Base-by-base conservation (phyloP, 1,140 invertebrate species). In the Neuroterus valhalla region DNA sequence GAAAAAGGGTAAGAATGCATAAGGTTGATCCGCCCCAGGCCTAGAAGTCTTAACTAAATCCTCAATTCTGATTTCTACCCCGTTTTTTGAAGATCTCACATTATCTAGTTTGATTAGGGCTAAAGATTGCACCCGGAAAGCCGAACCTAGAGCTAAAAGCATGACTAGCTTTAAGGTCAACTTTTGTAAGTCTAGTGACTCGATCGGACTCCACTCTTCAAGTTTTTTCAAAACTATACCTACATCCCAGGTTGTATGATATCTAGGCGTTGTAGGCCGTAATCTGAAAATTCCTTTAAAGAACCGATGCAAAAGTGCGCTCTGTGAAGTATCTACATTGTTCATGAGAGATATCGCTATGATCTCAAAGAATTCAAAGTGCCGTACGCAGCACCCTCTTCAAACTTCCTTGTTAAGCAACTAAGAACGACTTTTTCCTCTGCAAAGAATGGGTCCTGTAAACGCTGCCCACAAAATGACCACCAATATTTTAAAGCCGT, bases 191-290 rank as follows among this genome's bases (percentile, higher is more conserved):
- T 48, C n/a, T 2, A 73, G 14, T 2, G 44, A 19, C 5, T 73
- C 66, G 0, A 23, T 3, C 0, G 45, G 45, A 19, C 17, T 15
- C 15, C 42, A 46, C n/a, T 15, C 14, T 15, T 31, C 44, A 31
- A 71, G 26, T 21, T 70, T 43, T 3, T 48, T 21, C 6, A 75
- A 48, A 8, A 75, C 69, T 21, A 71, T 14, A 17, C 14, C n/a
- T n/a, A 71, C 68, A 67, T 83, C 79, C 83, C 81, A 82, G 0
- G 75, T 81, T 3, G 23, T 12, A 12, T 67, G n/a, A 55, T 83
- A 85, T 70, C 77, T 78, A 3, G 82, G 82, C 23, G 55, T 66
- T 3, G 76, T 11, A 4, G 82, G 81, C 8, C 79, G 68, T 4
- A 72, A 17, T 68, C 52, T 76, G 23, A 74, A 83, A 6, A 82